These are phyloP conservation scores for Microcebus lehilahytsara DNA, from an alignment of 2,113 vertebrate species.

Conservation along the genomic window DNA sequence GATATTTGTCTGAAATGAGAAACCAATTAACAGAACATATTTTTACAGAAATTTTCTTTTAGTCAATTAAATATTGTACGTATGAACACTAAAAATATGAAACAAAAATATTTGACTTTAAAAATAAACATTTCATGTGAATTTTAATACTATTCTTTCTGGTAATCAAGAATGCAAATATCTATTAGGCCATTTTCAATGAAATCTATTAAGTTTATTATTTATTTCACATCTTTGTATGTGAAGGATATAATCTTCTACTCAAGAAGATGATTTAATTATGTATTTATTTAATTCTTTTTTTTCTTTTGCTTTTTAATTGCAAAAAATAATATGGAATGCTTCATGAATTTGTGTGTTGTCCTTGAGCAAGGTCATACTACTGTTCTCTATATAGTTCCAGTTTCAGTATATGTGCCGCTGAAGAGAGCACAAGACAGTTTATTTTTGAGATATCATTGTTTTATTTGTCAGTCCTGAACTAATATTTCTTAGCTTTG, in stretches of 20 bases:
- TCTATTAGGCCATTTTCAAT: neutral
- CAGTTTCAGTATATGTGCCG: neutral
- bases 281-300: neutral
- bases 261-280: neutral
- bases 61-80: neutral
- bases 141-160: neutral
- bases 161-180: neutral
- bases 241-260: neutral
- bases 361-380: neutral
- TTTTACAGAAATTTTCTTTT: neutral
- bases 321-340: neutral
- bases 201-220: neutral
- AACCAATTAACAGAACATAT: neutral
- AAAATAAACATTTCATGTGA: neutral
- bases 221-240: neutral
- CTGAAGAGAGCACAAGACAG: neutral
- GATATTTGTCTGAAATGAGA: neutral
- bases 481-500: neutral
- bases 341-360: neutral
- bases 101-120: slow-evolving; percentile 1
- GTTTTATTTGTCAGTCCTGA: neutral
- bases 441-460: neutral
- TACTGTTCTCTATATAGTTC: neutral
- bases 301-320: neutral
- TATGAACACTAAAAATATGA: neutral